Evolutionary conservation across 1,140 invertebrate genomes (phyloP), one percentile per base, ranked within the genome.

Genomic region (Trinorchestia longiramus): DNA sequence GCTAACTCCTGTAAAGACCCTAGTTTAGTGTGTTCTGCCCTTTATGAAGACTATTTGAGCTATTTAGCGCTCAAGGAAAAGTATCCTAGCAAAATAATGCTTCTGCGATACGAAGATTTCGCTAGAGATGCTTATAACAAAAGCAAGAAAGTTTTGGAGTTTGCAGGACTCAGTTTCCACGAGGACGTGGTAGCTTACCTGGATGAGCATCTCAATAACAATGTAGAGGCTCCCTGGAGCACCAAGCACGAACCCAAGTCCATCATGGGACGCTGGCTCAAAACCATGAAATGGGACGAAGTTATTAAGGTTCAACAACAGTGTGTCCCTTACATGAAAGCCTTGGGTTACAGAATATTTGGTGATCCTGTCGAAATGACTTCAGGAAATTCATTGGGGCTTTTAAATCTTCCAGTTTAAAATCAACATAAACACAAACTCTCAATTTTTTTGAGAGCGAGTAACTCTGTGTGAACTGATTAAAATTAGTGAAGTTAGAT

Each of bases 201-300:
- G 41, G 98, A 98, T 96, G 98, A 98, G 4, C 98, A 99, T 97
- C 99, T 98, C 0, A 98, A 98, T 97, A 97, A 98, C 87, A 98
- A 99, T 96, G 98, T 98, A 11, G 98, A 98, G 36, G 98, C 98
- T 41, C 98, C 98, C 36, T 99, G 98, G 62, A 99, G 98, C 97
- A 99, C 98, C 15, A 98, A 98, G 97, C 97, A 98, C 43, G 98
- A 99, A 97, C 99, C 98, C 15, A 98, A 98, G 97, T 98, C 98
- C 43, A 98, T 98, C 95, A 98, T 98, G 96, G 99, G 99, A 97
- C 98, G 98, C 97, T 99, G 99, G 99, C 98, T 98, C 96, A 98
- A 97, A 90, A 98, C 98, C 97, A 97, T 99, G 53, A 97, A 96
- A 40, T 97, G 97, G 43, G 97, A 98, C n/a, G 97, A 98, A 96